Evolutionary conservation across 2,113 vertebrate genomes (phyloP), one percentile per base, ranked within the genome.

Genomic region (Dromaius novaehollandiae): DNA sequence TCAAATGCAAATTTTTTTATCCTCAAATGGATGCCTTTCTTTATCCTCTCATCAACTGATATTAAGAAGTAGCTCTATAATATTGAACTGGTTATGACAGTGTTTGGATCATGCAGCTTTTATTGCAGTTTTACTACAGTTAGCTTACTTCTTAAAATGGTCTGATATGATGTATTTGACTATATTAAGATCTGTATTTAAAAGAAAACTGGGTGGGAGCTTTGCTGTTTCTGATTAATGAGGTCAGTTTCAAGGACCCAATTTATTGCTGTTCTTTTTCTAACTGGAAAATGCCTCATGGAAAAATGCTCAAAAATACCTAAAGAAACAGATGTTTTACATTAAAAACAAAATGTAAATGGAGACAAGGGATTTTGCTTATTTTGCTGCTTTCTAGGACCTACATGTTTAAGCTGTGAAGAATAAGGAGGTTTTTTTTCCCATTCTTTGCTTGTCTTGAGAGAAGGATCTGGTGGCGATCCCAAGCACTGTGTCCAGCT

Each of bases 401-500:
- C 50, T 55, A 15, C 7, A 19, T 11, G 9, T 36, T 76, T 84
- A 74, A 79, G 58, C 5, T n/a, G 46, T 19, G 18, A 69, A 75
- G 36, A 75, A 64, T 48, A 58, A 11, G 8, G 32, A 44, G 69
- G 48, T 44, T 9, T 83, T 73, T 73, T 50, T 66, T 36, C 40
- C 21, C 36, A 3, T 46, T 74, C 26, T 61, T 66, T 80, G 48
- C 16, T 13, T 61, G n/a, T 44, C 38, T 19, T 55, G 51, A 19
- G 20, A 44, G 20, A 50, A 58, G 55, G 15, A 69, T 14, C 15
- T 34, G 12, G 32, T 0, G 0, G 15, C 2, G 3, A 63, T 44
- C 18, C 11, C n/a, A 63, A 11, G 0, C 3, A 10, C n/a, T 28
- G 17, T 24, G 40, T 24, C 68, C 65, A 79, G 20, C 51, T 51